Base-by-base conservation (phyloP, 2,888 invertebrate genomes). In the Drosophila antonietae region DNA sequence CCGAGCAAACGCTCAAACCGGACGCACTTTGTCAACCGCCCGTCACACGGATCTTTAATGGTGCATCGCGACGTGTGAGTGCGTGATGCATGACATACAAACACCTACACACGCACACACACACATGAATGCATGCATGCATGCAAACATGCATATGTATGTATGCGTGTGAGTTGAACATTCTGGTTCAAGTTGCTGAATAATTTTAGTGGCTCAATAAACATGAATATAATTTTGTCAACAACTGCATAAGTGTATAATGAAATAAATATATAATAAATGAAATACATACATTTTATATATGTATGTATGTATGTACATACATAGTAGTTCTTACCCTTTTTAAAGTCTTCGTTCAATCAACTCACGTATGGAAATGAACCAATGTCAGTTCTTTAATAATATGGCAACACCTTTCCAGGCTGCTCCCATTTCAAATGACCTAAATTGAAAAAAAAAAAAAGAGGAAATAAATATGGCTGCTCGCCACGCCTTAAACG, bases 21-120 rank as follows among this genome's bases (percentile, higher is more conserved):
- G 89, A 84, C 89, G 88, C 89, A 84, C 88, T 84, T 84, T 84
- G 83, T 84, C 83, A 89, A 82, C 77, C 71, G 71, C 55, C 80
- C 81, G 81, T 87, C 89, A 70, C 66, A 49, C 43, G 58, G 82
- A 78, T 87, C 83, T 81, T 87, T 84, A 87, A 83, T 89, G 80
- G 77, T 37, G 76, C 78, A 57, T 60, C 68, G 69, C 73, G 68
- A 47, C 65, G 73, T 73, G 73, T 71, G 73, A 56, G 70, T 78
- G 81, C 61, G 58, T 83, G 76, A 82, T 82, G 73, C 82, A 73
- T 88, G 53, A 59, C 37, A 58, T 28, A 49, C 18, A 52, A 55
- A 53, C 35, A 61, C 33, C 31, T 33, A 44, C 43, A 44, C 43
- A 56, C 56, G 1, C 39, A 39, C 31, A 41, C 28, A 43, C 20